phyloP scores from a whole-genome alignment of 1,140 invertebrate species.

The Augochlora pura region DNA sequence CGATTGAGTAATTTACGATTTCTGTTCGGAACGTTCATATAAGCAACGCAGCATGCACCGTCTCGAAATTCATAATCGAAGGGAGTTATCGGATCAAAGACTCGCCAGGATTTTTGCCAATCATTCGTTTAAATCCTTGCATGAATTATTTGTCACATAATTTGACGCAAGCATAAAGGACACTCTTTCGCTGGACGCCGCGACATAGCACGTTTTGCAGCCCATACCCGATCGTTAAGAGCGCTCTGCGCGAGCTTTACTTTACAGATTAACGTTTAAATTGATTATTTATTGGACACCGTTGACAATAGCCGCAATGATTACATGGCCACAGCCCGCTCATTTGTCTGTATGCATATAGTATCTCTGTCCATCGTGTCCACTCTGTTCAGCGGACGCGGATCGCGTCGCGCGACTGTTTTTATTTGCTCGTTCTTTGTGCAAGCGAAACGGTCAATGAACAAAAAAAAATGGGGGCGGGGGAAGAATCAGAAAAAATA shows the following conservation, averaged over 20 bases:
- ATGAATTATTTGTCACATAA: too few relatives aligned
- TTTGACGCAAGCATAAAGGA: too few relatives aligned
- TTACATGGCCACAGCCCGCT: constrained; percentile 36
- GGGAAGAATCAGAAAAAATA: not conserved
- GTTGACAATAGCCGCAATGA: constrained; percentile 57
- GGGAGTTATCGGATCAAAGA: too few relatives aligned
- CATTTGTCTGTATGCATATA: constrained; percentile 38
- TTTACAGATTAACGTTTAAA: constrained; percentile 56
- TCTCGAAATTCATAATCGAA: too few relatives aligned
- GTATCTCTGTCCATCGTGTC: not conserved
- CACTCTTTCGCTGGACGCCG: not conserved
- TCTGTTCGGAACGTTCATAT: too few relatives aligned
- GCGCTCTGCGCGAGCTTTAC: constrained; percentile 41
- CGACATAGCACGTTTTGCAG: not conserved
- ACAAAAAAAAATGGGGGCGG: not conserved
- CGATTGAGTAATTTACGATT: too few relatives aligned
- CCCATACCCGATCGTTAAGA: constrained; percentile 27
- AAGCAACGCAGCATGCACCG: too few relatives aligned
- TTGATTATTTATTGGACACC: constrained; percentile 60
- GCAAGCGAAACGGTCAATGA: constrained; percentile 26
- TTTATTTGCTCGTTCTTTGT: constrained; percentile 51
- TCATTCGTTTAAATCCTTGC: too few relatives aligned
- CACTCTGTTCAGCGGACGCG: not conserved
- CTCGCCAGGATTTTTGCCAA: too few relatives aligned
- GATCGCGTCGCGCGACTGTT: constrained; percentile 16